Conservation (phyloP, 2,888 invertebrate genomes). For the Argyra leucocephala region DNA sequence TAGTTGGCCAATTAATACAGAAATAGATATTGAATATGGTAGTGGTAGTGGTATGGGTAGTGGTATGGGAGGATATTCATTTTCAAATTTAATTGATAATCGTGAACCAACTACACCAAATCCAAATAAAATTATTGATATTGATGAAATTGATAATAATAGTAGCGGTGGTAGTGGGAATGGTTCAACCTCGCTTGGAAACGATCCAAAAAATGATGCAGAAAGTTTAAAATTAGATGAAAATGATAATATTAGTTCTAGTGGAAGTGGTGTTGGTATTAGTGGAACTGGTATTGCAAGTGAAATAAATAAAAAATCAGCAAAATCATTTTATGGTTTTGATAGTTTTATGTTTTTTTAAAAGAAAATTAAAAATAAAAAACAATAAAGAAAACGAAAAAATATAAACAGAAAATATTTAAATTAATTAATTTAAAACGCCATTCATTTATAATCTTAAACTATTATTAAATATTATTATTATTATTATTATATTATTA, state of each 20-base stretch:
- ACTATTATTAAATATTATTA: background rate
- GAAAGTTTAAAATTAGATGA: slow-evolving; percentile 36
- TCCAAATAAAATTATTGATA: slow-evolving; percentile 27
- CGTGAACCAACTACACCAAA: slow-evolving; percentile 34
- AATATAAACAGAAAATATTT: background rate
- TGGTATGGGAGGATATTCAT: slow-evolving; percentile 6
- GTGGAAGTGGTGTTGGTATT: background rate
- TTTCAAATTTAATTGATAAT: slow-evolving; percentile 19
- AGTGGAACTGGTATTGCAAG: background rate
- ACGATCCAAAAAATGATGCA: slow-evolving; percentile 37
- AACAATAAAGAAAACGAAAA: background rate
- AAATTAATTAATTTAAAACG: background rate
- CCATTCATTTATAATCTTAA: slow-evolving; percentile 1
- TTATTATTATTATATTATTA: background rate
- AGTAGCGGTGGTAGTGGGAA: background rate
- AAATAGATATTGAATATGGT: slow-evolving; percentile 23
- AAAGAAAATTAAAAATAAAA: background rate
- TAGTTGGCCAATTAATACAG: slow-evolving; percentile 21
- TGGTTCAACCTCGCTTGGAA: background rate
- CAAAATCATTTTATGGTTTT: background rate
- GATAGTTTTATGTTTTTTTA: background rate
- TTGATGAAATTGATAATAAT: slow-evolving; percentile 29
- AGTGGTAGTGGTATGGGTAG: slow-evolving; percentile 27
- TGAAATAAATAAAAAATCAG: background rate
- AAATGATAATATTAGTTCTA: slow-evolving; percentile 25